A percentile compares a stretch with the other conserved stretches of the same genome.
These are phyloP conservation scores for Chloroceryle inda DNA, from an alignment of 2,797 vertebrate genomes.

Conservation along the genomic window DNA sequence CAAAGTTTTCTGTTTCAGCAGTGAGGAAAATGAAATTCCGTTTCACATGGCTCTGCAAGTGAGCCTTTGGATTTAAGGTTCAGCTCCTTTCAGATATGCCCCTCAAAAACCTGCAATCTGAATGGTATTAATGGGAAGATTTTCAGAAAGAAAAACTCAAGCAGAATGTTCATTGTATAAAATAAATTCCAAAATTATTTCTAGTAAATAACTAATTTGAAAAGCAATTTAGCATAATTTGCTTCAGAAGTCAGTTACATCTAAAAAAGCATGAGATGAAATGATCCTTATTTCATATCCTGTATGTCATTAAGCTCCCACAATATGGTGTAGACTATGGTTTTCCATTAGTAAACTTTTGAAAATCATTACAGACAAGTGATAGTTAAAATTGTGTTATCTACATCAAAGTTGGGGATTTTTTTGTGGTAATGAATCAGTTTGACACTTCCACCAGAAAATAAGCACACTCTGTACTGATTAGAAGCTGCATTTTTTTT, in stretches of 20 bases:
- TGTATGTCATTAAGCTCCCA: neutral
- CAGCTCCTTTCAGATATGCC: neutral
- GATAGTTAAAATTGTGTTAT: constrained; percentile 36
- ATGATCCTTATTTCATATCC: neutral
- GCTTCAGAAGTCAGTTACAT: neutral
- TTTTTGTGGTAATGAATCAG: constrained; percentile 39
- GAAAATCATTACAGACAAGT: neutral
- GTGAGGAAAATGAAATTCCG: neutral
- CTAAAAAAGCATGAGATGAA: neutral
- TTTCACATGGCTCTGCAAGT: neutral
- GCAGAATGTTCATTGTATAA: neutral
- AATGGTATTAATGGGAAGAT: neutral
- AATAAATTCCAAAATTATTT: neutral
- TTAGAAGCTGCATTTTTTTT: constrained; percentile 47
- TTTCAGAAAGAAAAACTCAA: neutral
- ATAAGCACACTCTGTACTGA: constrained; percentile 43
- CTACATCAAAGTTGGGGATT: neutral
- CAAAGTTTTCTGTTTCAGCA: neutral
- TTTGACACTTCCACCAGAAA: constrained; percentile 44
- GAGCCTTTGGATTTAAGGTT: neutral
- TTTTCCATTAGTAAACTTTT: neutral
- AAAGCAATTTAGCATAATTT: neutral
- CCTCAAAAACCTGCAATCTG: neutral
- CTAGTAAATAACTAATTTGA: neutral
- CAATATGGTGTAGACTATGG: neutral